Base-by-base conservation (phyloP, 2,113 vertebrate species). In the Misgurnus mizolepis region DNA sequence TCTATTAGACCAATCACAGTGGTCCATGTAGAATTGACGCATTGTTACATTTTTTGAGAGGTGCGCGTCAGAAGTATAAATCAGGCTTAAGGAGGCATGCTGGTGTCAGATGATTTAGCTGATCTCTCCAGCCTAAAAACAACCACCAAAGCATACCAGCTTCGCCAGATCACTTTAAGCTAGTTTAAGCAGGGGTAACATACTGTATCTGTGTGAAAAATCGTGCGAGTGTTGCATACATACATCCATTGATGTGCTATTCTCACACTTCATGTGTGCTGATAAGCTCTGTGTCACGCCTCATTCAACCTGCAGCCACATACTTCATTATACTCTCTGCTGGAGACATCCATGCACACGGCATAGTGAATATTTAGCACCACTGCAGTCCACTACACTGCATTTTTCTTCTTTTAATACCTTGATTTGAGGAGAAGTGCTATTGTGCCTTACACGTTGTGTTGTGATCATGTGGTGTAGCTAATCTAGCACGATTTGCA, bases 241-340 rank as follows among this genome's bases (percentile, higher is more conserved):
- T 40, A 7, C n/a, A 71, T 56, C 17, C 5, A 41, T 47, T 45
- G 64, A 49, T 41, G 11, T 15, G 22, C 22, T 60, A 75, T 66
- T 66, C 9, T 65, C 62, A 40, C 47, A 55, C 47, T 66, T 76
- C 53, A 22, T 65, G 47, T 66, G n/a, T 17, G 39, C 47, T 49
- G 56, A 75, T 62, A 75, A 47, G 41, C 43, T 75, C 58, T 10
- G 15, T 49, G n/a, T 50, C 47, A 77, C 10, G 49, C 56, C 60
- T 49, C 60, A 61, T 76, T 76, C 73, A 76, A 39, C 22, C 60
- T 39, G 43, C 60, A 50, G 60, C 58, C 22, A 18, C 72, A 64
- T 75, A 75, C 22, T 77, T 77, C 47, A 53, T 77, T 39, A 55
- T 55, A 47, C 62, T 65, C 75, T 41, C 62, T 55, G 75, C 75